Conservation (phyloP, 2,113 vertebrate genomes). For the Rhombomys opimus region DNA sequence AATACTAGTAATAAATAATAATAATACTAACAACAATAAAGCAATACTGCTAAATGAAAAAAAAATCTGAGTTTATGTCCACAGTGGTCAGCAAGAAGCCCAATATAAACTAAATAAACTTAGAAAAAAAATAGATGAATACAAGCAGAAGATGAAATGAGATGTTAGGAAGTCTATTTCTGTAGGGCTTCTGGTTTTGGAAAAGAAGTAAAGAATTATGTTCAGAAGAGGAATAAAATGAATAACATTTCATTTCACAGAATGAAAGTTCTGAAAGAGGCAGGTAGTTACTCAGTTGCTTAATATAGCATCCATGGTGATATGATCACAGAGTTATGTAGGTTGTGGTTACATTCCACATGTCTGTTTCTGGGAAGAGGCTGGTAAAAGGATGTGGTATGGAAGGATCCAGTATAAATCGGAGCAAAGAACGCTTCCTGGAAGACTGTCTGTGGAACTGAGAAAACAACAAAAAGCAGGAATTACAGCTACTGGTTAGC, state of each 20-base stretch:
- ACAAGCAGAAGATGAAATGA: background rate
- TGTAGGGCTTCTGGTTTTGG: background rate
- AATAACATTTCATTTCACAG: background rate
- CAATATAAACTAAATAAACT: background rate
- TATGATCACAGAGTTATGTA: background rate
- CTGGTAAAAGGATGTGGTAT: background rate
- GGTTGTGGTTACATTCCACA: background rate
- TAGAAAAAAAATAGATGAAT: background rate
- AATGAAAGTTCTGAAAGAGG: background rate
- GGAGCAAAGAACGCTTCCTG: background rate
- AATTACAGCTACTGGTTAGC: background rate
- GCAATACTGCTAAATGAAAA: no score
- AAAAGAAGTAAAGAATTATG: background rate
- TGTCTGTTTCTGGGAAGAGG: background rate
- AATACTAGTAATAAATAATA: no score
- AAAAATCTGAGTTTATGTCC: background rate
- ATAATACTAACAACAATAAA: no score
- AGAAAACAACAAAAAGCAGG: no score
- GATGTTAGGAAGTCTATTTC: background rate
- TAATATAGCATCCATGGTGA: background rate
- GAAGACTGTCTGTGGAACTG: background rate
- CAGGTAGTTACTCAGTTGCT: background rate
- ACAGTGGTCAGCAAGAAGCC: background rate
- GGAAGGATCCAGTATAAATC: background rate
- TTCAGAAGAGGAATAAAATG: background rate